Conservation (phyloP, 64 coral and sea anemone species). For the Montipora foliosa region DNA sequence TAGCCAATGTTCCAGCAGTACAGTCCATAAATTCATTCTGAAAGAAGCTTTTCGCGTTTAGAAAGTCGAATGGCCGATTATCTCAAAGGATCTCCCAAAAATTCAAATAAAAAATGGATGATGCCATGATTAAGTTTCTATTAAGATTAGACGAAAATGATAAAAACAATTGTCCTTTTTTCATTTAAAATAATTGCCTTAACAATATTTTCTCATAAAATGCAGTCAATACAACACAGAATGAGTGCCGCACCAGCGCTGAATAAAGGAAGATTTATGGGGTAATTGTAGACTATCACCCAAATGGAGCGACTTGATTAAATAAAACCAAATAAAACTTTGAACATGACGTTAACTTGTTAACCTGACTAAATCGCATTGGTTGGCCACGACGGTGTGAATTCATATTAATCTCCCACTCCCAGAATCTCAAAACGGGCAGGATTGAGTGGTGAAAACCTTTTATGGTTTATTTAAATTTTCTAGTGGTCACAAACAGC, state of each 20-base stretch:
- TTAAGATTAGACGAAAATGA: slow-evolving; percentile 9
- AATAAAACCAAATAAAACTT: neutral
- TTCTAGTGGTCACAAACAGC: slow-evolving; percentile 34
- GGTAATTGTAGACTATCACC: neutral
- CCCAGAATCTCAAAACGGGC: neutral
- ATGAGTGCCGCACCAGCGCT: neutral
- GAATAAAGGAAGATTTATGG: neutral
- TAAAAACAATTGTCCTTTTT: slow-evolving; percentile 31
- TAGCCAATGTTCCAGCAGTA: too few species aligned
- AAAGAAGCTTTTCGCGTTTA: neutral
- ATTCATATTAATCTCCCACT: slow-evolving; percentile 31
- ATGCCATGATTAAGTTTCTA: neutral
- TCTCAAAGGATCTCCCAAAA: neutral
- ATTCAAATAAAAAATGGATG: slow-evolving; percentile 38
- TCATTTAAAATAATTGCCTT: neutral
- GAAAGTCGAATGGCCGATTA: neutral
- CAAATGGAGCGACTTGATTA: slow-evolving; percentile 14
- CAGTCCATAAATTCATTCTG: neutral
- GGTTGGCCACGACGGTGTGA: slow-evolving; percentile 23
- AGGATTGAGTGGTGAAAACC: slow-evolving; percentile 20
- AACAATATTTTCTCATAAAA: neutral
- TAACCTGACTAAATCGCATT: slow-evolving; percentile 21
- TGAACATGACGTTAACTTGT: slow-evolving; percentile 25
- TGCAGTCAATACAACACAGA: neutral
- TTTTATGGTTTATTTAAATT: neutral